phyloP scores from a whole-genome alignment of 1,140 invertebrate genomes.

The Euborellia annulipes region DNA sequence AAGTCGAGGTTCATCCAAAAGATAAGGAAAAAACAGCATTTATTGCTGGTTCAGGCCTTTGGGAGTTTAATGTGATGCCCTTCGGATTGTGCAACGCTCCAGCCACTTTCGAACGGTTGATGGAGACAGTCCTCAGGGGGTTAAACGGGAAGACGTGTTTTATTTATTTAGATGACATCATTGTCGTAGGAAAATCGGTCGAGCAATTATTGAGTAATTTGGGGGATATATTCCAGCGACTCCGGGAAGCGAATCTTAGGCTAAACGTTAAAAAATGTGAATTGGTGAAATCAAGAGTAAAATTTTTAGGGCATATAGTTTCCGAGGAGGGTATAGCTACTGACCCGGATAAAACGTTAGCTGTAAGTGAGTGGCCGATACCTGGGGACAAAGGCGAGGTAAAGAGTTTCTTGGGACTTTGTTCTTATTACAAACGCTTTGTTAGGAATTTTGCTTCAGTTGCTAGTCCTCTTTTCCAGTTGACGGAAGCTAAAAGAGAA shows the following conservation, averaged over 20 bases:
- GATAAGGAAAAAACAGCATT: constrained; percentile 32
- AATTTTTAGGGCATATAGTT: constrained; percentile 20
- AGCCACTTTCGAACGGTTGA: constrained; percentile 19
- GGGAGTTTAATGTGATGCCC: constrained; percentile 21
- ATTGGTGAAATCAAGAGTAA: constrained; percentile 17
- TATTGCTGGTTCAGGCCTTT: constrained; percentile 19
- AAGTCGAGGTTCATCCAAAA: constrained; percentile 10
- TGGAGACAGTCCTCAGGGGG: constrained; percentile 15
- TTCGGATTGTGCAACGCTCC: constrained; percentile 25
- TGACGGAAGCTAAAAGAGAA: neutral
- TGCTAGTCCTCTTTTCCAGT: neutral
- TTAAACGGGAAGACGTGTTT: constrained; percentile 8
- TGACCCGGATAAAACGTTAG: constrained; percentile 16
- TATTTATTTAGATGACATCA: constrained; percentile 7
- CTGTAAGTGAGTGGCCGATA: constrained; percentile 14
- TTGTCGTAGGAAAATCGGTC: constrained; percentile 2
- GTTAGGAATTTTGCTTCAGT: too few relatives aligned
- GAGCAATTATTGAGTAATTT: neutral
- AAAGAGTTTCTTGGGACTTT: constrained; percentile 17
- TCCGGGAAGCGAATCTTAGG: constrained; percentile 15
- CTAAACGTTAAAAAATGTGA: constrained; percentile 21
- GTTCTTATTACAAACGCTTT: constrained; percentile 12
- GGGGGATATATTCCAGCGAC: too few relatives aligned
- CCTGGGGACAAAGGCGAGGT: constrained; percentile 13
- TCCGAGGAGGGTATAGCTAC: constrained; percentile 14